Base-by-base conservation (phyloP, 2,888 invertebrate genomes). In the Oasisia sp. region DNA sequence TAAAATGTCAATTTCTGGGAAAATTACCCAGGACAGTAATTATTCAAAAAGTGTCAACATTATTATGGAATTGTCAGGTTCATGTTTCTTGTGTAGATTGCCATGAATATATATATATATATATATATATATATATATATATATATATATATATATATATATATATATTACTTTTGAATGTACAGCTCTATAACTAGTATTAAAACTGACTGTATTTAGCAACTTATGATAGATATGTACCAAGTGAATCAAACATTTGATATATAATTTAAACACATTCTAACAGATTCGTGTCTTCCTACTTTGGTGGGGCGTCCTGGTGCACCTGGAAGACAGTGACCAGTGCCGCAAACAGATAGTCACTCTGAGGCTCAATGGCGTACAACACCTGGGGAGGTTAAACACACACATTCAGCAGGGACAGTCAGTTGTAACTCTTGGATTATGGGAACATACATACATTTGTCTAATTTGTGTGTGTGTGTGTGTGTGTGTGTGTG, bases 261-360 rank as follows among this genome's bases (percentile, higher is more conserved):
- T 32, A 32, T 90, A 32, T 7, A 19, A 12, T 1, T n/a, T 19
- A 44, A 19, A 0, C 27, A 90, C 11, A 11, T 90, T 32, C n/a
- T 56, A 19, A 5, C 11, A 19, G 1, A 56, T 56, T 56, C 56
- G 19, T 14, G 56, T 56, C 11, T 56, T 56, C 97, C 97, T 97
- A 98, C 98, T 98, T 97, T 74, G 98, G 96, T 11, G 98, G 98
- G 91, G 98, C 97, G 95, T 97, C 97, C 93, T 97, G 97, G 96
- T 99, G 99, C 91, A 99, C 97, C 96, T 99, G 98, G 96, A 99
- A 98, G 93, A 98, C 97, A 0, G 99, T 98, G 92, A 98, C 98
- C 5, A 99, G 97, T 94, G 98, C 97, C 11, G 98, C 97, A 96
- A 98, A 98, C 92, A 98, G 97, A 96, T 99, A 99, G 96, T 99